phyloP scores from a whole-genome alignment of 2,797 vertebrate species.

The Ctenopoma multispine region DNA sequence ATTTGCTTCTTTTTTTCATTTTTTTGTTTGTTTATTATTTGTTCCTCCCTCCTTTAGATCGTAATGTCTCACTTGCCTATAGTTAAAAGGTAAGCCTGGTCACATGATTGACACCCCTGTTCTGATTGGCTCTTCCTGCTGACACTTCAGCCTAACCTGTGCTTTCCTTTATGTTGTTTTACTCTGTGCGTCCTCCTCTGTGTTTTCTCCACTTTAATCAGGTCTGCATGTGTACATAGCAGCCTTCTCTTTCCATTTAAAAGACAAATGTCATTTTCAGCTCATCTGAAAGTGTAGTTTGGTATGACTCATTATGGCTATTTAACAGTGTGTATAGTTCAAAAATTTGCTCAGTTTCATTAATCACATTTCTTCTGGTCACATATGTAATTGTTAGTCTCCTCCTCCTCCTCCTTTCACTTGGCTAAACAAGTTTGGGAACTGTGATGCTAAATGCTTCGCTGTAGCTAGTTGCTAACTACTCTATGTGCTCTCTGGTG shows the following conservation, averaged over 20 bases:
- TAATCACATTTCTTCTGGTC: too few species aligned
- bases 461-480: background rate
- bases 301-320: background rate
- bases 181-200: slow-evolving; percentile 46
- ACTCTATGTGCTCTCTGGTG: too few species aligned
- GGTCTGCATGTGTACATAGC: slow-evolving; percentile 89
- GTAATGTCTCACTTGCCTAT: slow-evolving; percentile 99
- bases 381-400: background rate
- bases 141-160: slow-evolving; percentile 55
- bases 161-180: slow-evolving; percentile 18
- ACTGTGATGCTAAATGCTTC: background rate
- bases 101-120: slow-evolving; percentile 76
- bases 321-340: background rate
- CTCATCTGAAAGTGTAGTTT: slow-evolving; percentile 30
- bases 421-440: too few species aligned
- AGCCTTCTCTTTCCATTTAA: slow-evolving; percentile 19
- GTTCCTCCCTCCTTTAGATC: slow-evolving; percentile 93
- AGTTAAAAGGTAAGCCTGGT: slow-evolving; percentile 97
- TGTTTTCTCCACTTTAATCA: slow-evolving; percentile 72
- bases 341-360: background rate
- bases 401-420: too few species aligned
- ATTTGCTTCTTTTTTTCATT: slow-evolving; percentile 39
- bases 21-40: slow-evolving; percentile 76
- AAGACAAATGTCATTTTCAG: slow-evolving; percentile 61
- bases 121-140: slow-evolving; percentile 71